Base-by-base conservation (phyloP, 2,888 invertebrate genomes). In the Pandemis heparana region DNA sequence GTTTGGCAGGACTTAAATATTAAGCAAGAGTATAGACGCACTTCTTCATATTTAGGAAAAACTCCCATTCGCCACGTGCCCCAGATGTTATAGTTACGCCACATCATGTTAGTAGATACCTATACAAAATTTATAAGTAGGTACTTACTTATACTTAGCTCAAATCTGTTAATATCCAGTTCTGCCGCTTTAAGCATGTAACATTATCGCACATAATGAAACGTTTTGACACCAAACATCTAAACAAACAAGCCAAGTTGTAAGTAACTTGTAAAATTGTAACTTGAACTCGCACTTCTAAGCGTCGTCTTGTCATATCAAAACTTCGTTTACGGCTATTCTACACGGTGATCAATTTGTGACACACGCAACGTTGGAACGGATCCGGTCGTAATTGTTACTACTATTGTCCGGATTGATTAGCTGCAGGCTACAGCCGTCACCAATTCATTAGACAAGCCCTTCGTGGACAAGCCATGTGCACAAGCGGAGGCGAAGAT, bases 381-480 rank as follows among this genome's bases (percentile, higher is more conserved):
- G 9, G 43, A 32, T 32, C 16, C 16, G 41, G 48, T 14, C 32
- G 51, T 71, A 66, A 71, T 71, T 59, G 59, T 48, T 60, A 62
- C 66, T 38, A 59, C 72, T 70, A 46, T 69, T 65, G 66, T 66
- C 41, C n/a, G 51, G 23, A 66, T 71, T 61, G 60, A 51, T 70
- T 70, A 59, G 64, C 70, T 64, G 14, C 59, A 59, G 32, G 59
- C 59, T 53, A 53, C 41, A 43, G 18, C 46, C 32, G 63, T 64
- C 59, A 46, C 43, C 23, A 8, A 8, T 41, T 5, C 16, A 12
- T 5, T 62, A 9, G n/a, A 56, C 64, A 46, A 59, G 56, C 6
- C 12, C n/a, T n/a, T n/a, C n/a, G n/a, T n/a, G n/a, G n/a, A 56
- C 64, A 46, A 59, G 56, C 6, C 12, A 70, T 5, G 4, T 16